Evolutionary conservation across 2,797 vertebrate species (phyloP).

Genomic region (Periparus ater): DNA sequence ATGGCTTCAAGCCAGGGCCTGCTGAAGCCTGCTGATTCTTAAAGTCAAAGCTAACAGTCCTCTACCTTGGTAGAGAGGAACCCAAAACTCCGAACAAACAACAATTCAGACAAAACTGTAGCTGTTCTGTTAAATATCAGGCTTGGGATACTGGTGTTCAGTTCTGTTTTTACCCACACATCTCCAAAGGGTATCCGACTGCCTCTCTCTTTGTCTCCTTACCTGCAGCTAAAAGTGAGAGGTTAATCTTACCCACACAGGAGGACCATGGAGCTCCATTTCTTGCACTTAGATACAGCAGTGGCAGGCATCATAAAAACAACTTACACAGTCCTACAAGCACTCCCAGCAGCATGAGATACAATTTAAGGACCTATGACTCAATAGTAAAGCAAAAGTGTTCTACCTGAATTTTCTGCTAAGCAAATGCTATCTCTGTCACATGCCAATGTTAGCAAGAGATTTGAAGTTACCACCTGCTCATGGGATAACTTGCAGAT

Average conservation of each 20-base stretch:
- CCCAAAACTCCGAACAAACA: not conserved
- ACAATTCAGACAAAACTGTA: not conserved
- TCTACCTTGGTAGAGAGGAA: not conserved
- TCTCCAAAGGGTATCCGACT: accelerated
- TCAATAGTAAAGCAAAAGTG: not conserved
- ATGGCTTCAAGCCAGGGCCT: constrained; percentile 64
- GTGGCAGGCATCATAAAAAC: not conserved
- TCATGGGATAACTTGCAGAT: not conserved
- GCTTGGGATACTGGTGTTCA: not conserved
- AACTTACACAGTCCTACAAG: accelerated
- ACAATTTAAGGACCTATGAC: not conserved
- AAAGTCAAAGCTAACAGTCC: not conserved
- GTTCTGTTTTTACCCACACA: not conserved
- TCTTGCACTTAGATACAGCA: not conserved
- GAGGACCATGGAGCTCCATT: not conserved
- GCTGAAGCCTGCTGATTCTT: constrained; percentile 19
- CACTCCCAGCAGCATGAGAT: not conserved
- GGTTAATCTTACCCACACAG: not conserved
- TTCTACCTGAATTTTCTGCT: not conserved
- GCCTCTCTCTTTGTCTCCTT: not conserved
- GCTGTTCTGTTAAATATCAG: not conserved
- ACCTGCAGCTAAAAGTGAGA: not conserved
- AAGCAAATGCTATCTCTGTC: not conserved
- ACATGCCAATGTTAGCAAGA: not conserved
- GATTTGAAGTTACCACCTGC: not conserved